phyloP scores from a whole-genome alignment of 1,140 invertebrate genomes.

The Colletes gigas region DNA sequence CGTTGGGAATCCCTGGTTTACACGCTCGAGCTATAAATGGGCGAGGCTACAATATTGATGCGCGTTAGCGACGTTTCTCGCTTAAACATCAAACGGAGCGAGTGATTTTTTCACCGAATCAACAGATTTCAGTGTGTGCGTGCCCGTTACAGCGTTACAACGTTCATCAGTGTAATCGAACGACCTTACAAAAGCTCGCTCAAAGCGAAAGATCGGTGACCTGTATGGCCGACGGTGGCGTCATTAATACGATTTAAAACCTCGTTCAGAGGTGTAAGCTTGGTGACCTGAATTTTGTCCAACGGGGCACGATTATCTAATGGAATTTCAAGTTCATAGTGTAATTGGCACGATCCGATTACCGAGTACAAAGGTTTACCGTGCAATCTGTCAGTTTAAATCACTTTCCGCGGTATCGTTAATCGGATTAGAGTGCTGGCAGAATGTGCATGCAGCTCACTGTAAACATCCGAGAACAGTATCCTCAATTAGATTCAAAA shows the following conservation, averaged over 20 bases:
- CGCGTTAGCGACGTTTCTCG: background rate
- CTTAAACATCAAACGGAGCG: slow-evolving; percentile 9
- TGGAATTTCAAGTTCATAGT: slow-evolving; percentile 50
- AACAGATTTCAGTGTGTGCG: background rate
- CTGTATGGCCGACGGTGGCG: background rate
- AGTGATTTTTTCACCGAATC: slow-evolving; percentile 8
- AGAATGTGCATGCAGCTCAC: slow-evolving; percentile 35
- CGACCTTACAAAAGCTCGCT: background rate
- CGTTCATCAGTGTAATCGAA: slow-evolving; percentile 2
- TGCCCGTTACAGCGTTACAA: too few species aligned
- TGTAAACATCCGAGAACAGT: slow-evolving; percentile 34
- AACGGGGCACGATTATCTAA: slow-evolving; percentile 24
- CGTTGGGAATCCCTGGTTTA: too few species aligned
- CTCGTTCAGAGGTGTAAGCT: slow-evolving; percentile 8
- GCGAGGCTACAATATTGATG: background rate
- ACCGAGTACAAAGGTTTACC: slow-evolving; percentile 36
- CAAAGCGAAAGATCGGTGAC: slow-evolving; percentile 24
- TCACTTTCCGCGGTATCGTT: slow-evolving; percentile 44
- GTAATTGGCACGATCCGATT: slow-evolving; percentile 47
- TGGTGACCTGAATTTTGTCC: slow-evolving; percentile 15
- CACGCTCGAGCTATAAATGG: slow-evolving; percentile 33
- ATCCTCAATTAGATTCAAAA: slow-evolving; percentile 43
- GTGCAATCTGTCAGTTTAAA: slow-evolving; percentile 45
- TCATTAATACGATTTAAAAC: slow-evolving; percentile 41
- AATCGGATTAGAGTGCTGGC: slow-evolving; percentile 44